Base-by-base conservation (phyloP, 2,113 vertebrate species). In the Condylura cristata region DNA sequence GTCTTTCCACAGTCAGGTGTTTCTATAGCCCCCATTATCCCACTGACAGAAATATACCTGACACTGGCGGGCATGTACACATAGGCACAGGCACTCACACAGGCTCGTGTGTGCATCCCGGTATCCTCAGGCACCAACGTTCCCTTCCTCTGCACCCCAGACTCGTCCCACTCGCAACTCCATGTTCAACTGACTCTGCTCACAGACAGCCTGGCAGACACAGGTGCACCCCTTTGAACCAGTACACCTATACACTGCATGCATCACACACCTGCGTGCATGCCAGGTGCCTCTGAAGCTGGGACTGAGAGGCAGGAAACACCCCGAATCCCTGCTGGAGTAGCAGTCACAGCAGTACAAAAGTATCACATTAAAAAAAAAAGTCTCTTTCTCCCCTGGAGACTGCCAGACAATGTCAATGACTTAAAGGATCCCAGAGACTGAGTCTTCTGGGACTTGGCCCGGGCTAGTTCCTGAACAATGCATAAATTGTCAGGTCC, bases 391-490 rank as follows among this genome's bases (percentile, higher is more conserved):
- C 1, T 51, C 17, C 66, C 7, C 18, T 76, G 13, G 60, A 32
- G 44, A 80, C 66, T 34, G 4, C 26, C 85, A 9, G 5, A 86
- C 41, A 63, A 68, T 6, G n/a, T 60, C 17, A 56, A 11, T 22
- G 75, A 85, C 76, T 83, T 83, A 81, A 82, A 70, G 87, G 56
- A 97, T 41, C 0, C 5, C 61, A 76, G 70, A 86, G 85, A 10
- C 18, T 48, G 60, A 89, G 39, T 76, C 80, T 88, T 44, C 26
- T 34, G 44, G 72, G 3, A 89, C 76, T 92, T 95, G 70, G 76
- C 56, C 93, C 78, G 56, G 98, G 98, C 98, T 98, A 98, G 96
- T 90, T 98, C 96, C 98, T 93, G 98, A 98, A 99, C 99, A 99
- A 99, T 98, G 98, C 97, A 17, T 87, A 76, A 92, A 98, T 98